Conservation (phyloP, 1,140 invertebrate species). For the Halictus rubicundus region DNA sequence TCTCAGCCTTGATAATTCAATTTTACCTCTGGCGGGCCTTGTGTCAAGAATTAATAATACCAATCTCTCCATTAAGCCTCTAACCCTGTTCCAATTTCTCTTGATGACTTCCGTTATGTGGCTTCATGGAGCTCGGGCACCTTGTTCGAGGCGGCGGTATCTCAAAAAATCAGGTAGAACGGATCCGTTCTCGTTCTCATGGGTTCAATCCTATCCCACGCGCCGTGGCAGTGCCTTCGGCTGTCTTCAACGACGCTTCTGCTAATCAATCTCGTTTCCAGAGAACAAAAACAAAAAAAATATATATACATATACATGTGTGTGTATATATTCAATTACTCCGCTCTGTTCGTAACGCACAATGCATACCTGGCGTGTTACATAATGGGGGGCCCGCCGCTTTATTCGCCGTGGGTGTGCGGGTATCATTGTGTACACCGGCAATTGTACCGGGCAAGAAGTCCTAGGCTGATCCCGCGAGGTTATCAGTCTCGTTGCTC, state of each 20-base stretch:
- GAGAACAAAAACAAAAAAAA: neutral
- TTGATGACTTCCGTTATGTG: neutral
- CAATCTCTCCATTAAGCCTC: neutral
- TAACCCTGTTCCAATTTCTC: neutral
- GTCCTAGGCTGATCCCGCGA: neutral
- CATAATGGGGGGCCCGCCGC: neutral
- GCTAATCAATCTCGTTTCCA: neutral
- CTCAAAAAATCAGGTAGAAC: neutral
- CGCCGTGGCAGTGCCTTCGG: neutral
- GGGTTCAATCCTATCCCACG: neutral
- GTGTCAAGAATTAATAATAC: no score
- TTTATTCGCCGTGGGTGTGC: neutral
- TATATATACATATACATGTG: no score
- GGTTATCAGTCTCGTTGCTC: conserved; percentile 34
- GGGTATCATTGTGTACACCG: neutral
- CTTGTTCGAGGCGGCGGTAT: neutral
- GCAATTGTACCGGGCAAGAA: neutral
- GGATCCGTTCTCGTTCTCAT: neutral
- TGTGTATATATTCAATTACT: neutral
- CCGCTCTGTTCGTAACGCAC: neutral
- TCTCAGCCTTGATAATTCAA: no score
- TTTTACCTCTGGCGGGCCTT: no score
- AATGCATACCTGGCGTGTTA: neutral
- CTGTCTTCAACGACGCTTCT: neutral
- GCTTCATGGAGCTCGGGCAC: neutral